Evolutionary conservation across 2,113 vertebrate species (phyloP), one percentile per base, ranked within the genome.

Genomic region (Odontophorus gujanensis): DNA sequence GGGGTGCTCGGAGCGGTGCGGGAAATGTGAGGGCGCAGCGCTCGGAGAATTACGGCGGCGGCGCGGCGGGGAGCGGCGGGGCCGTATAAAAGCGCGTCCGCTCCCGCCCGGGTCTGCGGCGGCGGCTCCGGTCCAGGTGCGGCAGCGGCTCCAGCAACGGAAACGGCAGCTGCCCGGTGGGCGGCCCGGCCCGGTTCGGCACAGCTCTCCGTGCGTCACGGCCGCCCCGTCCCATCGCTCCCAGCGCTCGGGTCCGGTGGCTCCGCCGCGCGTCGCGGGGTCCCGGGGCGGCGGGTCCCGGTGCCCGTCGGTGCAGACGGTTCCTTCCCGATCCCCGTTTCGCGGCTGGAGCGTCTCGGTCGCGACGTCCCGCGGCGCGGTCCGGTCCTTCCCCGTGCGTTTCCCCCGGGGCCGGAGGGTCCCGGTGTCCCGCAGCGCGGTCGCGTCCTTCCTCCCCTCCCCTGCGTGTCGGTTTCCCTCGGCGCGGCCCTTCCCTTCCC

Each of bases 11-110:
- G 40, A 2, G 11, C 61, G 25, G 51, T 17, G 51, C 11, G 21
- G 34, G 67, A 92, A 88, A 62, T 78, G 57, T 2, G 62, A 4
- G 5, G 80, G 87, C 90, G 90, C 90, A 51, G 87, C 90, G 51
- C 87, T 94, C 94, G 94, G 86, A 94, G 89, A 71, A 94, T 90
- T 94, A 94, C 94, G 94, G 94, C 92, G 74, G 92, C 77, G 80
- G 89, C 61, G 93, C 73, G 91, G 65, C 42, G 76, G 63, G 45
- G 59, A 67, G 67, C 68, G 86, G 81, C 76, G 88, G 81, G 18
- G 94, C 84, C 36, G 38, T 84, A 92, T 91, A 82, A 92, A 91
- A 89, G 90, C 90, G 83, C 90, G 83, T 43, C 45, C 73, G 90
- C 83, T 47, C 85, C 85, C 88, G 45, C 78, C 87, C 66, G 79